These are phyloP conservation scores for Oncorhynchus gorbuscha DNA, from an alignment of 2,113 vertebrate genomes.

Conservation along the genomic window DNA sequence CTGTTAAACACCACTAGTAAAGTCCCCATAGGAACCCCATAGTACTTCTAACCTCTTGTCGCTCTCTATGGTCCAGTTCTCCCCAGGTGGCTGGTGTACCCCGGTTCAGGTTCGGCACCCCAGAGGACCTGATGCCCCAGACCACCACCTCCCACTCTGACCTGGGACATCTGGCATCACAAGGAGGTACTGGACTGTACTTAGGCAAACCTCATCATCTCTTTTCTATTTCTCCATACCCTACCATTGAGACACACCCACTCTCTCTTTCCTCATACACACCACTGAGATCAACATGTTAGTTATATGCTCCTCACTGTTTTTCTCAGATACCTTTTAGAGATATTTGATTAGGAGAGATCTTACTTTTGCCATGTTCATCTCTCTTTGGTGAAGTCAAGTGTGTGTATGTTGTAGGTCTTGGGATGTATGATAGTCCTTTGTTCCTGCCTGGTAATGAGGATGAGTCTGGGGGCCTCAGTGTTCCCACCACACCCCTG, in stretches of 20 bases:
- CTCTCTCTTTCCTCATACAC: background rate
- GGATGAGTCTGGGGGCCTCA: constrained; percentile 89
- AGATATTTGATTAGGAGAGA: background rate
- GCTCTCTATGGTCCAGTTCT: constrained; percentile 72
- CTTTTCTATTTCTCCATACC: background rate
- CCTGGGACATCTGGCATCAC: constrained; percentile 91
- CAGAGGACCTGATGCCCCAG: constrained; percentile 86
- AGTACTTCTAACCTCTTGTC: background rate
- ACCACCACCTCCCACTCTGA: constrained; percentile 92
- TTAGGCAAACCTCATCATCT: too few relatives aligned
- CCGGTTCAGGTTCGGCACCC: constrained; percentile 86
- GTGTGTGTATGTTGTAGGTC: constrained; percentile 70
- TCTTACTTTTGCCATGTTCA: background rate
- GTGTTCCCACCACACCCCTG: constrained; percentile 89
- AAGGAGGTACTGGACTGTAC: constrained; percentile 81
- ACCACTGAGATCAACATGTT: background rate
- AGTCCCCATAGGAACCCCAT: background rate
- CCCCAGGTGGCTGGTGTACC: constrained; percentile 91
- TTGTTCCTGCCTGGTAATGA: constrained; percentile 85
- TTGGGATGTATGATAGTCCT: constrained; percentile 92
- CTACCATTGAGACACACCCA: background rate
- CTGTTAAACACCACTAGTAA: background rate
- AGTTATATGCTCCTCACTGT: background rate
- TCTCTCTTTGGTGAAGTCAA: too few relatives aligned
- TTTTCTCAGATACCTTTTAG: too few relatives aligned